Percentiles rank a stretch among this genome's conserved stretches.
Evolutionary conservation across 2,113 vertebrate genomes (phyloP).

Genomic region (Chaetodon trifascialis): DNA sequence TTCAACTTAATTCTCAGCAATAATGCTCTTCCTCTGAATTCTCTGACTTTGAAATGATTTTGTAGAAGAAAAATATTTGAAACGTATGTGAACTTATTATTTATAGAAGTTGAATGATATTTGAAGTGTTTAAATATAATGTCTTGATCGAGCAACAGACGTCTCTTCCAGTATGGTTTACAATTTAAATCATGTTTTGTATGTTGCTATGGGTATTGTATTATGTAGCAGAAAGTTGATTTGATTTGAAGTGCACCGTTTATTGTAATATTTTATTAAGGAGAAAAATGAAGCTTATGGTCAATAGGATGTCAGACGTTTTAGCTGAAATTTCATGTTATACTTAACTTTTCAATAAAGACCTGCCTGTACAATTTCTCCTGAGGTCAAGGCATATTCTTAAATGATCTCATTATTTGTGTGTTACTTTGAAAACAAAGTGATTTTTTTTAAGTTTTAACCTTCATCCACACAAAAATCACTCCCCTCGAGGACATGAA

Average conservation of each 20-base stretch:
- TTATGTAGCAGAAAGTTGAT: not conserved
- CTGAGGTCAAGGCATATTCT: not conserved
- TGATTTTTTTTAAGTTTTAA: not conserved
- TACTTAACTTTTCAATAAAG: slow-evolving; percentile 24
- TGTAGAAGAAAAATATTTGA: not conserved
- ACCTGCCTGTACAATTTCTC: not conserved
- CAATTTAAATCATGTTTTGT: not conserved
- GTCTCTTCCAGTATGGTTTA: not conserved
- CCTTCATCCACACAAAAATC: not conserved
- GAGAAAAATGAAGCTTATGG: not conserved
- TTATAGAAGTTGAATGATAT: not conserved
- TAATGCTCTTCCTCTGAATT: not conserved
- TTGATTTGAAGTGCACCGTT: not conserved
- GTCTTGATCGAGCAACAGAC: not conserved
- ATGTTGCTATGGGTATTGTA: not conserved
- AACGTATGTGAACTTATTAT: not conserved
- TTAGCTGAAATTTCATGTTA: not conserved
- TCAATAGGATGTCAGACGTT: not conserved
- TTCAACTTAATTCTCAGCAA: not conserved
- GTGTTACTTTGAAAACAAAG: not conserved
- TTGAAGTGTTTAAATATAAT: too few species aligned
- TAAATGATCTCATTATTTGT: not conserved
- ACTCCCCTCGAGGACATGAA: not conserved
- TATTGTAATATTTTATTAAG: not conserved
- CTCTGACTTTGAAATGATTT: not conserved